Evolutionary conservation across 1,140 invertebrate species (phyloP).

Genomic region (Caenorhabditis brenneri): DNA sequence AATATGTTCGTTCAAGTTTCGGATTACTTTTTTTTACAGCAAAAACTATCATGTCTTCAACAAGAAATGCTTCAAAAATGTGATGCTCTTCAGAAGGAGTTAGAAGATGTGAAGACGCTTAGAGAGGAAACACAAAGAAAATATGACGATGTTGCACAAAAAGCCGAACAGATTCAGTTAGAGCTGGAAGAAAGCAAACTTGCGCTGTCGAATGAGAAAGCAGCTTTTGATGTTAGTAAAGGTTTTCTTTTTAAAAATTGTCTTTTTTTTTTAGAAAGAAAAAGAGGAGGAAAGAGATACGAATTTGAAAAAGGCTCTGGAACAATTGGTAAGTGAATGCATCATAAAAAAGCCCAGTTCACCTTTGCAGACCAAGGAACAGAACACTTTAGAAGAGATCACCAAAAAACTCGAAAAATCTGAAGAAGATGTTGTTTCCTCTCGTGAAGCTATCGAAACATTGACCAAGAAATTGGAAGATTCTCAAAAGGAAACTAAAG

Average conservation of each 20-base stretch:
- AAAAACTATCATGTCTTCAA: constrained; percentile 44
- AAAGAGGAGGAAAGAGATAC: not conserved
- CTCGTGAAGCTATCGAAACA: not conserved
- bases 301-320: not conserved
- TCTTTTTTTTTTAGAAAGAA: not conserved
- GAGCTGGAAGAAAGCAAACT: constrained; percentile 20
- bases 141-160: constrained; percentile 11
- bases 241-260: not conserved
- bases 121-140: constrained; percentile 31
- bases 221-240: not conserved
- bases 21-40: too few relatives aligned
- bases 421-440: not conserved
- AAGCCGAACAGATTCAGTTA: not conserved
- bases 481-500: not conserved
- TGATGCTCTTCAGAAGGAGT: not conserved
- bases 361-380: not conserved
- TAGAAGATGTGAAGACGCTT: constrained; percentile 6
- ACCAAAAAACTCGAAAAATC: constrained; percentile 3
- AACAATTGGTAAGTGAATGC: not conserved
- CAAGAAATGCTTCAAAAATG: constrained; percentile 44
- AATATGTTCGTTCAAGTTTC: too few relatives aligned
- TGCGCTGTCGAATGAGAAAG: not conserved
- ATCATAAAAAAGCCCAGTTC: not conserved
- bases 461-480: not conserved
- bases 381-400: not conserved